These are phyloP conservation scores for Xiphorhynchus erythropygius DNA, from an alignment of 2,797 vertebrate species.

Conservation along the genomic window DNA sequence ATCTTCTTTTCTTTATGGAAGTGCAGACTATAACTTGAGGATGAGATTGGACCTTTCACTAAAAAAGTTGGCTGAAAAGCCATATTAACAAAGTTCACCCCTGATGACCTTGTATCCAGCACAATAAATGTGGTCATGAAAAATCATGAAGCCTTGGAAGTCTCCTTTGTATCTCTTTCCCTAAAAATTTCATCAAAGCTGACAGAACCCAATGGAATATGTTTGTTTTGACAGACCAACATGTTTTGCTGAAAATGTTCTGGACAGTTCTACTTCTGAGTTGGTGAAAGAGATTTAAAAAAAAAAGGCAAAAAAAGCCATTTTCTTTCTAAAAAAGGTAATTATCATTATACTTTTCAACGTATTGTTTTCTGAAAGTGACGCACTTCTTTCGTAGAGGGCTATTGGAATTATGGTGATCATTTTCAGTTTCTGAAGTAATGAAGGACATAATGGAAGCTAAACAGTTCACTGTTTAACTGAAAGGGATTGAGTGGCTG, in stretches of 20 bases:
- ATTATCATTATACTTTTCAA: background rate
- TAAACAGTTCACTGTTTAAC: background rate
- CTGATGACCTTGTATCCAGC: background rate
- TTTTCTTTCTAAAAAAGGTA: background rate
- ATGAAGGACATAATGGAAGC: background rate
- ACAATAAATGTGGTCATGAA: background rate
- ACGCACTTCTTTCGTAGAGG: background rate
- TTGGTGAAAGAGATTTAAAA: background rate
- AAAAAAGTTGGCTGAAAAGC: background rate
- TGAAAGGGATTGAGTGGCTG: background rate
- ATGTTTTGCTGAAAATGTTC: background rate
- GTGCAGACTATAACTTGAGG: background rate
- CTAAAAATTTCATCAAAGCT: background rate
- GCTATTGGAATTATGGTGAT: background rate
- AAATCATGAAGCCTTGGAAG: background rate
- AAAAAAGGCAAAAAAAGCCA: background rate
- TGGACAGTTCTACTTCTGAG: background rate
- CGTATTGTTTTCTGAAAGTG: background rate
- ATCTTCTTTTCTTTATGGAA: background rate
- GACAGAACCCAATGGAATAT: background rate
- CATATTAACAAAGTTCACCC: background rate
- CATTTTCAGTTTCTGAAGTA: conserved; percentile 3
- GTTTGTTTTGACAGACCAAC: background rate
- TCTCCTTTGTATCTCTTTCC: background rate
- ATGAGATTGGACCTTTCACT: background rate